A percentile compares a stretch with the other conserved stretches of the same genome.
phyloP scores from a whole-genome alignment of 2,888 invertebrate genomes.

The Cotesia congregata region DNA sequence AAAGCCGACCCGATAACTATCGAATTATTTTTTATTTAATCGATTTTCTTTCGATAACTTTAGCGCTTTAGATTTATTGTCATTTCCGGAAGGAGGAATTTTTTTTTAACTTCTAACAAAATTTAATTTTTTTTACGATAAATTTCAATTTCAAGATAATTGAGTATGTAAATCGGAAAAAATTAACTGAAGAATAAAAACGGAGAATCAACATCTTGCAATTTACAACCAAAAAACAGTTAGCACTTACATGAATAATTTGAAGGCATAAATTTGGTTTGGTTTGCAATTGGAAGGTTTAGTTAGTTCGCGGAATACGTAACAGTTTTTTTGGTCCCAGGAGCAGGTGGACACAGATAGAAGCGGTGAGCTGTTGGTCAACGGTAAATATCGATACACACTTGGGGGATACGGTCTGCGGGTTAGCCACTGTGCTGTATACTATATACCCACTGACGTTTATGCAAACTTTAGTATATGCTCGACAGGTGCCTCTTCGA shows the following conservation, averaged over 20 bases:
- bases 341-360: slow-evolving; percentile 41
- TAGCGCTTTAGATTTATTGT: background rate
- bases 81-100: too few relatives aligned
- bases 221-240: too few relatives aligned
- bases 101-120: too few relatives aligned
- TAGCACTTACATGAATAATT: too few relatives aligned
- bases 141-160: too few relatives aligned
- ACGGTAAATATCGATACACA: slow-evolving; percentile 48
- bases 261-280: too few relatives aligned
- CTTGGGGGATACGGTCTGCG: slow-evolving; percentile 34
- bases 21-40: background rate
- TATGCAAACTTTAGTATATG: slow-evolving; percentile 45
- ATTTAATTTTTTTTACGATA: too few relatives aligned
- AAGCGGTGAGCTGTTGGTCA: slow-evolving; percentile 45
- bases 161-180: too few relatives aligned
- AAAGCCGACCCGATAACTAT: background rate
- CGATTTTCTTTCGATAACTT: background rate
- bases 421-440: slow-evolving; percentile 45
- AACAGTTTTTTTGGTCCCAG: background rate
- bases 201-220: too few relatives aligned
- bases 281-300: background rate
- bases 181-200: too few relatives aligned
- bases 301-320: background rate
- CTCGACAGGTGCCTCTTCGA: slow-evolving; percentile 48
- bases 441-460: slow-evolving; percentile 17